phyloP scores from a whole-genome alignment of 2,888 invertebrate genomes.

The Lasioglossum oenotherae region DNA sequence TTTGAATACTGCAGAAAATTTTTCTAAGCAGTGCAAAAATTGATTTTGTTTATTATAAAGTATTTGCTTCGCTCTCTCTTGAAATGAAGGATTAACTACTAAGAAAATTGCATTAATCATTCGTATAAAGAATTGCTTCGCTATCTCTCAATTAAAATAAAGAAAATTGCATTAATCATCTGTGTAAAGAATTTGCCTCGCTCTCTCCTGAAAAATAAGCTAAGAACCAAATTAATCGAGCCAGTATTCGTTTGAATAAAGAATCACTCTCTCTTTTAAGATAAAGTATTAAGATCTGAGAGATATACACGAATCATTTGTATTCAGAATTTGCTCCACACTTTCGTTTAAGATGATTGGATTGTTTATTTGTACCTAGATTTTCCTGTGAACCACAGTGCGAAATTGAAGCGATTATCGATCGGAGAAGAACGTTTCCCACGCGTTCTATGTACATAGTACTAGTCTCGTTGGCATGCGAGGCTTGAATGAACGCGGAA shows the following conservation, averaged over 20 bases:
- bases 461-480: constrained; percentile 37
- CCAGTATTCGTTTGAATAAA: not conserved
- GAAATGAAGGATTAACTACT: not conserved
- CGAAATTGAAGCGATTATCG: not conserved
- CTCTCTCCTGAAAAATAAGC: not conserved
- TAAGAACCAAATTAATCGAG: not conserved
- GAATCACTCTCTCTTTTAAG: not conserved
- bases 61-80: no score
- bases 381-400: not conserved
- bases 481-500: constrained; percentile 47
- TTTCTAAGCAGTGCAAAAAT: no score
- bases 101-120: not conserved
- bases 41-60: no score
- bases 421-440: constrained; percentile 43
- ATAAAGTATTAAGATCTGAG: not conserved
- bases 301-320: not conserved
- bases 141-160: not conserved
- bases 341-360: not conserved
- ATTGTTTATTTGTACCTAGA: not conserved
- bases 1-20: no score
- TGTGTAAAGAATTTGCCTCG: not conserved
- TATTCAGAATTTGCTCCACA: not conserved
- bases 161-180: not conserved
- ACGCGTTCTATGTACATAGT: constrained; percentile 46
- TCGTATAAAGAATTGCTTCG: not conserved